phyloP scores from a whole-genome alignment of 2,797 vertebrate species.

The Falco rusticolus region DNA sequence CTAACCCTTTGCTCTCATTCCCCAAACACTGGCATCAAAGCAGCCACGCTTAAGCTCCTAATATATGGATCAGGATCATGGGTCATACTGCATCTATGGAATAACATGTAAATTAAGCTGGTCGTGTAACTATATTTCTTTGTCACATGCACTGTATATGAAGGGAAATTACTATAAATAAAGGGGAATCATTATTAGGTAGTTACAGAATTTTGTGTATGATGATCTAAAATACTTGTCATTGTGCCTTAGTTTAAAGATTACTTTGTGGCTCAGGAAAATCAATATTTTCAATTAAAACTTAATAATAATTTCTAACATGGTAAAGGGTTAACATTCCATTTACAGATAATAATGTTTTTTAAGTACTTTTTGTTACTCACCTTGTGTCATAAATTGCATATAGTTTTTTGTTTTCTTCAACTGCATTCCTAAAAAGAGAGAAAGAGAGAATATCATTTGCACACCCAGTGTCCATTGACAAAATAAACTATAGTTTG shows the following conservation, averaged over 20 bases:
- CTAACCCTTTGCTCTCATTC: background rate
- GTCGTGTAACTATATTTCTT: background rate
- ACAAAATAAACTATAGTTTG: background rate
- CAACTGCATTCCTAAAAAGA: conserved; percentile 90
- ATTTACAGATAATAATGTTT: background rate
- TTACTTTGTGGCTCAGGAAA: background rate
- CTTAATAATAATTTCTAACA: background rate
- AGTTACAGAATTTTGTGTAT: background rate
- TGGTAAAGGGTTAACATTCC: background rate
- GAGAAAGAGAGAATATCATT: conserved; percentile 48
- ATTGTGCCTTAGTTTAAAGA: background rate
- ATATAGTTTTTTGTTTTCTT: conserved; percentile 92
- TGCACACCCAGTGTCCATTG: background rate
- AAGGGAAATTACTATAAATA: background rate
- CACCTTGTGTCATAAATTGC: conserved; percentile 95
- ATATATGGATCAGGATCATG: background rate
- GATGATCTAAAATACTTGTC: background rate
- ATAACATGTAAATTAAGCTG: background rate
- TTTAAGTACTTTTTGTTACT: conserved; percentile 57
- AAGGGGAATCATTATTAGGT: background rate
- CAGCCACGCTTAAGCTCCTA: background rate
- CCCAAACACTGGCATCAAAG: background rate
- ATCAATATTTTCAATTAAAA: background rate
- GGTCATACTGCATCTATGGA: background rate
- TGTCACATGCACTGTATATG: background rate